A percentile compares a stretch with the other conserved stretches of the same genome.
Conservation (phyloP, 2,797 vertebrate genomes). For the Triplophysa yarkandensis region DNA sequence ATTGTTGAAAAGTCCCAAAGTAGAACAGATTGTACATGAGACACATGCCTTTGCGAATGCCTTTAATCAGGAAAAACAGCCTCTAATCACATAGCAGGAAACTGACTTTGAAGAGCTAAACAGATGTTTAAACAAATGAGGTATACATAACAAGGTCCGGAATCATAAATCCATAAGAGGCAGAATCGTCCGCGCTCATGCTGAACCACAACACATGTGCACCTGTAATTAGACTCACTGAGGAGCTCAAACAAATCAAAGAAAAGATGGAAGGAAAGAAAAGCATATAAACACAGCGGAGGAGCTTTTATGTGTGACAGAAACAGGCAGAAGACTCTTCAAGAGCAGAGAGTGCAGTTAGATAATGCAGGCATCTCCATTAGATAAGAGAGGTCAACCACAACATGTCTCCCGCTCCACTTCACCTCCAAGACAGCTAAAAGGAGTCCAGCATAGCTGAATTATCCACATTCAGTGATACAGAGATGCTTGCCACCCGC, state of each 20-base stretch:
- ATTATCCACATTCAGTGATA: constrained; percentile 16
- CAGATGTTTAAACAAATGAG: constrained; percentile 60
- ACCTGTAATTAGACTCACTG: constrained; percentile 56
- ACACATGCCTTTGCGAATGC: constrained; percentile 17
- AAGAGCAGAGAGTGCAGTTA: constrained; percentile 24
- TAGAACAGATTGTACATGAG: constrained; percentile 36
- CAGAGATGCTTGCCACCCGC: background rate
- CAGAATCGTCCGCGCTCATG: constrained; percentile 46
- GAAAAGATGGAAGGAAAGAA: constrained; percentile 6
- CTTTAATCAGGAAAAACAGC: constrained; percentile 10
- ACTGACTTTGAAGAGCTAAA: constrained; percentile 39
- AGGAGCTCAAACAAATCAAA: constrained; percentile 42
- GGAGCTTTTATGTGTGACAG: constrained; percentile 10
- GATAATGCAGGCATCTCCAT: constrained; percentile 42
- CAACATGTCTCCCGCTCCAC: constrained; percentile 19
- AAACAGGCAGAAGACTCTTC: constrained; percentile 9
- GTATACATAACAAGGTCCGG: constrained; percentile 52
- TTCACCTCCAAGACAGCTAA: constrained; percentile 40
- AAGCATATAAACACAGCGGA: constrained; percentile 1
- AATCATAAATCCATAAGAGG: constrained; percentile 51
- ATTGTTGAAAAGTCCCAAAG: constrained; percentile 30
- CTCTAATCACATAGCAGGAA: constrained; percentile 26
- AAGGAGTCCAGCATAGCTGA: constrained; percentile 1
- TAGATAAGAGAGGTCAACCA: constrained; percentile 44
- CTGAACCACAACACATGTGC: constrained; percentile 58